Conservation (phyloP, 2,113 vertebrate genomes). For the Gallinago jamesoni region DNA sequence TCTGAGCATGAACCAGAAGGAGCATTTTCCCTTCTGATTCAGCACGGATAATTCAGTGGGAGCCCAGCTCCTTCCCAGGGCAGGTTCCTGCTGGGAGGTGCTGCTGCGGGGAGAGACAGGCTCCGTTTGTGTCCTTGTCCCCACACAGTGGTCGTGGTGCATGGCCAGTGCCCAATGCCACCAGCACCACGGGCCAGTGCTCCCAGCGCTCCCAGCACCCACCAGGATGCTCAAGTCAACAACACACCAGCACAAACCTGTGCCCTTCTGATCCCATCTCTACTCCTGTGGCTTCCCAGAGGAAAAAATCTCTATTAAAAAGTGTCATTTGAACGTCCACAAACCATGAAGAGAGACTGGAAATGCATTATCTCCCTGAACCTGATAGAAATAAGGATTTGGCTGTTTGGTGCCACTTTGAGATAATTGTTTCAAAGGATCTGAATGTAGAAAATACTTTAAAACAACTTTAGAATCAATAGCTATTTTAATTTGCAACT, state of each 20-base stretch:
- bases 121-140: accelerated
- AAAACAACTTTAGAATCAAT: constrained; percentile 63
- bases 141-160: accelerated
- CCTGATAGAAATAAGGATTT: neutral
- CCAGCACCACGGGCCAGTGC: neutral
- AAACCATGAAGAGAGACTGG: neutral
- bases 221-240: neutral
- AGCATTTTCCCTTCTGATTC: neutral
- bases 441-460: constrained; percentile 40
- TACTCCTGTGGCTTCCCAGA: neutral
- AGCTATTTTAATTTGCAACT: constrained; percentile 64
- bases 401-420: neutral
- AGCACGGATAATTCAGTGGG: neutral
- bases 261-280: neutral
- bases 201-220: accelerated
- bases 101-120: neutral
- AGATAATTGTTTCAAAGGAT: constrained; percentile 52
- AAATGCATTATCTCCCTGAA: neutral
- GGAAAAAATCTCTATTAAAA: neutral
- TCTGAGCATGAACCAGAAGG: neutral
- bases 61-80: neutral
- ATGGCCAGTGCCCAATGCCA: neutral
- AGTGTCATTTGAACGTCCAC: neutral
- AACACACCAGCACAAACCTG: accelerated
- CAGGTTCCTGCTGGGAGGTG: neutral